Percentiles rank a stretch among this genome's conserved stretches.
phyloP scores from a whole-genome alignment of 2,888 invertebrate species.

The Elmis aenea region DNA sequence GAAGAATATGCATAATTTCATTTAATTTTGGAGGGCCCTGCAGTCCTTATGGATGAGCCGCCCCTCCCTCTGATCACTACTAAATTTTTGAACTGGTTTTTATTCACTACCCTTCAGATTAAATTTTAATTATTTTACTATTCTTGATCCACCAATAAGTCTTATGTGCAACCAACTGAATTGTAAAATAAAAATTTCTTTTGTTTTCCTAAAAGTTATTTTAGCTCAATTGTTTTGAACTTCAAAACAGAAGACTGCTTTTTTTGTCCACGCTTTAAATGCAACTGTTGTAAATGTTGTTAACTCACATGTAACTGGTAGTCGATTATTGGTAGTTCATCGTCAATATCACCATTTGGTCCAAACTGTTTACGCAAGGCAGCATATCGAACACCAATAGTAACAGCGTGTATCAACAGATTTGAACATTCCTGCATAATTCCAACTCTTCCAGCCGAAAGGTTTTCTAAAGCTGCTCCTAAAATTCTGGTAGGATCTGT shows the following conservation, averaged over 20 bases:
- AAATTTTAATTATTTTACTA: too few species aligned
- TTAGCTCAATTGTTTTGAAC: too few species aligned
- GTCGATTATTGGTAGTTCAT: slow-evolving; percentile 74
- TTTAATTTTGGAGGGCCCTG: too few species aligned
- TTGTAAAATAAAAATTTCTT: too few species aligned
- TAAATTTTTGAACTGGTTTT: too few species aligned
- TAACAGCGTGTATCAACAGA: slow-evolving; percentile 65
- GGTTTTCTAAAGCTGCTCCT: slow-evolving; percentile 78
- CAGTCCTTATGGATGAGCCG: too few species aligned
- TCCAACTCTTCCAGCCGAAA: slow-evolving; percentile 78
- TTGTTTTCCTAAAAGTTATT: too few species aligned
- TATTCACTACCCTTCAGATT: too few species aligned
- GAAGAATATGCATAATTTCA: too few species aligned
- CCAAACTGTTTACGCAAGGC: slow-evolving; percentile 73
- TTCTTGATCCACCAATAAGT: too few species aligned
- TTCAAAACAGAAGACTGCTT: neutral
- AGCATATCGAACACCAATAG: slow-evolving; percentile 77
- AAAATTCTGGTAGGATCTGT: slow-evolving; percentile 82
- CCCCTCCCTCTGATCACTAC: too few species aligned
- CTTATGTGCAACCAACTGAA: too few species aligned
- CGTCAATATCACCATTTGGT: slow-evolving; percentile 40
- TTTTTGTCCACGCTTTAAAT: neutral
- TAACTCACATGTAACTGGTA: slow-evolving; percentile 76
- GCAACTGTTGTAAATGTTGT: neutral
- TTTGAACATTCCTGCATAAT: slow-evolving; percentile 63